Base-by-base conservation (phyloP, 2,797 vertebrate genomes). In the Pogoniulus pusillus region DNA sequence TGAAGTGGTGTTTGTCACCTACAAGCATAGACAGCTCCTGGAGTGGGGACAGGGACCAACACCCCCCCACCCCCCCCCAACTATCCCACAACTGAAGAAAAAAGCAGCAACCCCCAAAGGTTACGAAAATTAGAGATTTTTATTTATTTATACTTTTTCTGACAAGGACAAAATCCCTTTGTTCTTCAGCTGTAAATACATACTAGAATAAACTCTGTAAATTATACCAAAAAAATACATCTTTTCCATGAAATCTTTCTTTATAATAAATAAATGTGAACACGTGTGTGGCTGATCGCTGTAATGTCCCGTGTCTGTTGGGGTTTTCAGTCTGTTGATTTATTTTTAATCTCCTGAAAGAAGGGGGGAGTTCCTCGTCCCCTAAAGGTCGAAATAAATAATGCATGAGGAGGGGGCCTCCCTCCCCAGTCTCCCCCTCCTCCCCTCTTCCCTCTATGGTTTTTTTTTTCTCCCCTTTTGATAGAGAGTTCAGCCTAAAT, bases 191-290 rank as follows among this genome's bases (percentile, higher is more conserved):
- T 35, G 97, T 97, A 97, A 98, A 98, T 97, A 97, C 97, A 97
- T 97, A 98, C 97, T 97, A 97, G 96, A 98, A 98, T 98, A 98
- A 96, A 98, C 97, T 98, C 98, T 98, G 97, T 97, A 87, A 97
- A 97, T 98, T 98, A 97, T 98, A 98, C 97, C 97, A 95, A 97
- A 97, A 96, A 98, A 97, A 98, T 98, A 98, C 96, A 97, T 97
- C 89, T 95, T 97, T 97, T 96, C 96, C 96, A 95, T 96, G 97
- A 98, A 97, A 97, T 88, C 71, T 96, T 96, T 96, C 96, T 98
- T 98, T 97, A 97, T 97, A 98, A 98, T 98, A 98, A 98, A 98
- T 98, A 98, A 97, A 97, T 89, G 95, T 93, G 96, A 97, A 97
- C 97, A 96, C 96, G 96, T 96, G 97, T 96, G 97, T 95, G 96